Evolutionary conservation across 1,140 invertebrate species (phyloP), one percentile per base, ranked within the genome.

Genomic region (Trachymyrmex septentrionalis): DNA sequence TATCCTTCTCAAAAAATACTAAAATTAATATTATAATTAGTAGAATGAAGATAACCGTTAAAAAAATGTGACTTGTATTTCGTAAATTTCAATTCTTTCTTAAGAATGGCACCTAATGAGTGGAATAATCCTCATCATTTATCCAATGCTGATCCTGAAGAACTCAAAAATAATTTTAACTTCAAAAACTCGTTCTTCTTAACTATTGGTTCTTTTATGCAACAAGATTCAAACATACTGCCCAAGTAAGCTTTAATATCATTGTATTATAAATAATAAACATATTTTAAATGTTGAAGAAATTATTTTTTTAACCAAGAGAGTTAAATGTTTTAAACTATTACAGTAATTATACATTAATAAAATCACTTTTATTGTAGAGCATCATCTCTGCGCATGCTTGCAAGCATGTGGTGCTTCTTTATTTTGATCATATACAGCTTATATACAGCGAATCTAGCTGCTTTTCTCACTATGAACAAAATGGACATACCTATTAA

Each of bases 401-500:
- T 98, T 0, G 97, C 97, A 10, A 97, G 97, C 0, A 98, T 98
- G 96, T 99, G 99, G 98, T 99, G 98, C 98, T 99, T 99, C 93
- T 99, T 99, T 93, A 98, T 98, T 0, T 96, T 99, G 24, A 99
- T 99, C 90, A 98, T 99, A 95, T 98, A 98, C 10, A 98, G 98
- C 2, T 99, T 98, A 0, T 99, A 99, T 93, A 99, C 99, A 0
- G 99, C 99, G 12, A 99, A 99, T 95, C 95, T 99, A 86, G 98
- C 99, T 3, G 99, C 99, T 9, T 99, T 99, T 90, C 95, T 99
- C 48, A 99, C 99, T 0, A 97, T 98, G 27, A 98, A 98, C 14
- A 96, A 98, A 27, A 97, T 98, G 96, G 30, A 34, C 30, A 6
- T 5, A 6, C 97, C 98, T 0, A 99, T 99, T n/a, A 97, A 97